Base-by-base conservation (phyloP, 2,797 vertebrate genomes). In the Delichon dasypus region DNA sequence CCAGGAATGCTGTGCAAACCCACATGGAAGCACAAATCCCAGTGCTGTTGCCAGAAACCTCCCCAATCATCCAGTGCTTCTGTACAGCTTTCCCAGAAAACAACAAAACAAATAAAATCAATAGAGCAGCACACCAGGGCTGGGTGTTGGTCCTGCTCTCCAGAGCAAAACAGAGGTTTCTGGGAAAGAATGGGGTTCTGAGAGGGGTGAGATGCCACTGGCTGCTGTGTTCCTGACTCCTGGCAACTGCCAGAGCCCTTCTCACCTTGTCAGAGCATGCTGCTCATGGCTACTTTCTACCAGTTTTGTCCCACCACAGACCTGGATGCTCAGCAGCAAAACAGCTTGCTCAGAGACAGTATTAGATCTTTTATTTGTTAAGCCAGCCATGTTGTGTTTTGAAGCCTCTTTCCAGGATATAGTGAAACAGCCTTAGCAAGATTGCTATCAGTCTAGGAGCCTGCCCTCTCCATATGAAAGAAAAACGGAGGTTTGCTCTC, bases 281-380 rank as follows among this genome's bases (percentile, higher is more conserved):
- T 19, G 30, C 16, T 64, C 38, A 9, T 22, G 7, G 57, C 27
- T 68, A 1, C 38, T 68, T 47, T 10, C 18, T 50, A 25, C 17
- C 47, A 23, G 27, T 50, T 55, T 36, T 29, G 9, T 60, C 50
- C 27, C 38, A 27, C 23, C 36, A 13, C 4, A 2, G 45, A 16
- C 45, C 74, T 30, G 34, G 32, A 7, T 13, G 64, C 45, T 54
- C 74, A 48, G 66, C 38, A 68, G 61, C 26, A 38, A 9, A 58
- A 51, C 32, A 45, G 12, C 30, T 77, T 21, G 18, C 26, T 57
- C 13, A 3, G 32, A 65, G 47, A 29, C 54, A 57, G 42, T 5
- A 0, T 27, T 4, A 38, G 13, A 13, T 9, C 38, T 23, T 50
- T 29, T 34, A n/a, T n/a, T 45, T 61, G 26, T 19, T 1, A 1